These are phyloP conservation scores for Ochropacha duplaris DNA, from an alignment of 2,888 invertebrate species.

Conservation along the genomic window DNA sequence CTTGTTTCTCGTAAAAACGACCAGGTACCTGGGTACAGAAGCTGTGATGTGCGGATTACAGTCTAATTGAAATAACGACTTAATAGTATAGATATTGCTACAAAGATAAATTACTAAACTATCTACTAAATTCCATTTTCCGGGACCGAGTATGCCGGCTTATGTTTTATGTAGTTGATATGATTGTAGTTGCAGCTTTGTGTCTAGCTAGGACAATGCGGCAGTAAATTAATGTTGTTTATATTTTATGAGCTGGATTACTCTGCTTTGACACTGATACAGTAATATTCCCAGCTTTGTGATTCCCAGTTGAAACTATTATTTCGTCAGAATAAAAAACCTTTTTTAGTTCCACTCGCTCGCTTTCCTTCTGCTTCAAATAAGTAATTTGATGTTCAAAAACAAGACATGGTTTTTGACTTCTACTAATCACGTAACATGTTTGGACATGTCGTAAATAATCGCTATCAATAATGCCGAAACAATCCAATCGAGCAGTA, in stretches of 20 bases:
- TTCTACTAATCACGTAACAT: too few relatives aligned
- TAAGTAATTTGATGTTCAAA: too few relatives aligned
- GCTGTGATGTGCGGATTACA: background rate
- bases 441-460: too few relatives aligned
- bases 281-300: background rate
- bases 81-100: too few relatives aligned
- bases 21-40: background rate
- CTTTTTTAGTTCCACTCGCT: background rate
- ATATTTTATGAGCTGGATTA: background rate
- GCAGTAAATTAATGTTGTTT: background rate
- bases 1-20: conserved; percentile 8
- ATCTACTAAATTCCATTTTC: background rate
- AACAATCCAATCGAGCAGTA: too few relatives aligned
- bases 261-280: background rate
- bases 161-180: background rate
- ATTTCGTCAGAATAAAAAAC: background rate
- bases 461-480: too few relatives aligned
- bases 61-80: too few relatives aligned
- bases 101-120: too few relatives aligned
- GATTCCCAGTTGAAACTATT: background rate
- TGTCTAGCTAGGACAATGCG: background rate
- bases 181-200: background rate
- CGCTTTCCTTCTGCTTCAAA: too few relatives aligned
- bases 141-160: background rate
- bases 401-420: too few relatives aligned